Conservation (phyloP, 2,888 invertebrate species). For the Lissocephala sabroskyi region DNA sequence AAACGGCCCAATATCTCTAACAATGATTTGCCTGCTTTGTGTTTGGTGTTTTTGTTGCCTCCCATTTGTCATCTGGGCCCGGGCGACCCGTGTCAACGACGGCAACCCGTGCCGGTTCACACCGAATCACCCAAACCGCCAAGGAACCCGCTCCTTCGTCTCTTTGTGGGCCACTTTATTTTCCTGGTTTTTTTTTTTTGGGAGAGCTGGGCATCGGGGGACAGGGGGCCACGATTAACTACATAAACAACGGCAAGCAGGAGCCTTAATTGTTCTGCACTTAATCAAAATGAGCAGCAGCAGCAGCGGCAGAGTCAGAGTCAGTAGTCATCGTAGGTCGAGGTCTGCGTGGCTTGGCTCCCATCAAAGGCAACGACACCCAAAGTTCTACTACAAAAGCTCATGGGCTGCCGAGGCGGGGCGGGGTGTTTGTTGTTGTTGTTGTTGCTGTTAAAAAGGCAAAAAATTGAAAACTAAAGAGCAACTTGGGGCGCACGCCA, state of each 20-base stretch:
- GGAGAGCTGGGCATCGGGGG: slow-evolving; percentile 43
- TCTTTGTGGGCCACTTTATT: too few relatives aligned
- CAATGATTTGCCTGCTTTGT: too few relatives aligned
- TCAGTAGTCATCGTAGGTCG: not conserved
- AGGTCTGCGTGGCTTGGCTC: slow-evolving; percentile 21
- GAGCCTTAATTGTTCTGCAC: slow-evolving; percentile 63
- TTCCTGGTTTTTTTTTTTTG: not conserved
- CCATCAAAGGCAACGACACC: slow-evolving; percentile 49
- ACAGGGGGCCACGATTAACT: slow-evolving; percentile 52
- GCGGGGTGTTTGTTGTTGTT: slow-evolving; percentile 17
- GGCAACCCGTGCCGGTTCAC: too few relatives aligned
- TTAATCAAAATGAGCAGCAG: slow-evolving; percentile 61
- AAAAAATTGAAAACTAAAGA: slow-evolving; percentile 66
- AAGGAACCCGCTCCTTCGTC: too few relatives aligned
- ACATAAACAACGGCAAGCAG: slow-evolving; percentile 50
- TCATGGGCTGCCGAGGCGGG: slow-evolving; percentile 28
- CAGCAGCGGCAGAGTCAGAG: slow-evolving; percentile 1
- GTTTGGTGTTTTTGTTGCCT: too few relatives aligned
- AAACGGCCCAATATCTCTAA: too few relatives aligned
- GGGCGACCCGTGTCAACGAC: too few relatives aligned
- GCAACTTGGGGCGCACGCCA: slow-evolving; percentile 65
- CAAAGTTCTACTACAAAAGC: slow-evolving; percentile 57
- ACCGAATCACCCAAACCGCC: too few relatives aligned
- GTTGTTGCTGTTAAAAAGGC: slow-evolving; percentile 34
- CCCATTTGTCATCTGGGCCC: too few relatives aligned